A percentile compares a stretch with the other conserved stretches of the same genome.
phyloP scores from a whole-genome alignment of 2,888 invertebrate species.

The Dynastes hyllus region DNA sequence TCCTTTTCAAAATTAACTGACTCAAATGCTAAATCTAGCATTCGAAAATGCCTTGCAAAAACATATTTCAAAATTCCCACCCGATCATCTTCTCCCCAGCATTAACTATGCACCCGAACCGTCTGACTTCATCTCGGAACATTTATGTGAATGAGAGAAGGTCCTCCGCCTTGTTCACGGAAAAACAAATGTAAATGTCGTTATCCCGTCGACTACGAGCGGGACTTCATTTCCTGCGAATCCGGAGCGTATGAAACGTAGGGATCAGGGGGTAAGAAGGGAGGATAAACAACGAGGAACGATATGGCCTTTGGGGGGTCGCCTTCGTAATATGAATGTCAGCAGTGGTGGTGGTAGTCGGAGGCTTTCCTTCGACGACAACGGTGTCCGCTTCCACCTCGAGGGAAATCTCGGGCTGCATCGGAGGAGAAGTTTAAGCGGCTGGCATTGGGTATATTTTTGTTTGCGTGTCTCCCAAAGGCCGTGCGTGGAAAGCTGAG shows the following conservation, averaged over 20 bases:
- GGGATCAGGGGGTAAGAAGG: background rate
- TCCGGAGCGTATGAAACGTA: slow-evolving; percentile 31
- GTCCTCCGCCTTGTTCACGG: background rate
- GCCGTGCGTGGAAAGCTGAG: too few relatives aligned
- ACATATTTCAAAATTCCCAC: too few relatives aligned
- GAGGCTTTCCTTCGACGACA: background rate
- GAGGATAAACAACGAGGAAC: background rate
- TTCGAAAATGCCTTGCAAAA: too few relatives aligned
- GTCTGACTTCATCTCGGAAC: background rate
- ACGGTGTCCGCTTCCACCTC: slow-evolving; percentile 19
- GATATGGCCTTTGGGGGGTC: background rate
- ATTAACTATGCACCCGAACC: too few relatives aligned
- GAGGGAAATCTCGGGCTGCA: slow-evolving; percentile 15
- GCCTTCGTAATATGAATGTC: slow-evolving; percentile 7
- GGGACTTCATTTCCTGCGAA: slow-evolving; percentile 38
- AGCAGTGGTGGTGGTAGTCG: too few relatives aligned
- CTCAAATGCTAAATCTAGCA: too few relatives aligned
- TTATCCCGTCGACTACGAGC: slow-evolving; percentile 11
- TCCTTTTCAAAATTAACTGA: too few relatives aligned
- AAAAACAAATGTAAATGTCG: slow-evolving; percentile 38
- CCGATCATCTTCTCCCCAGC: too few relatives aligned
- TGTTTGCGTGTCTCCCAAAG: background rate
- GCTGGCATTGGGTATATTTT: background rate
- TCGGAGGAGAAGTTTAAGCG: too few relatives aligned
- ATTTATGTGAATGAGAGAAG: background rate